A percentile compares a stretch with the other conserved stretches of the same genome.
These are phyloP conservation scores for Sebastes hubbsi DNA, from an alignment of 2,797 vertebrate species.

Conservation along the genomic window DNA sequence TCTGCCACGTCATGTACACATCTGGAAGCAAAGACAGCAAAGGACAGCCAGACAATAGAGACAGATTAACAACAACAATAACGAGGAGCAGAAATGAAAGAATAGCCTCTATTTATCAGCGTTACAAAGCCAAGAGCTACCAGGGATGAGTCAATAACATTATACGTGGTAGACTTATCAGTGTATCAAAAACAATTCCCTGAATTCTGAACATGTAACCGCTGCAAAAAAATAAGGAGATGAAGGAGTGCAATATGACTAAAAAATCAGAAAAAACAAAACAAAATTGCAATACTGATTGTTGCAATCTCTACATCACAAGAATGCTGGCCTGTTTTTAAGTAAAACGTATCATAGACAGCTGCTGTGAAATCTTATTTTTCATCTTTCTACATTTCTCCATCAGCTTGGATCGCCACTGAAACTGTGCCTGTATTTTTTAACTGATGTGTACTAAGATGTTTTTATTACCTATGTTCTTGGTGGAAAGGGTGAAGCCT, in stretches of 20 bases:
- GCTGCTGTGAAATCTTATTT: neutral
- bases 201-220: neutral
- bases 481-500: constrained; percentile 79
- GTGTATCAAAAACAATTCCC: neutral
- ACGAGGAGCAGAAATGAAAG: neutral
- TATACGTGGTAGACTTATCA: neutral
- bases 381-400: neutral
- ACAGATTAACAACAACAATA: neutral
- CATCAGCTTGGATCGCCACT: neutral
- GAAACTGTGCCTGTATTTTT: neutral
- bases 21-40: constrained; percentile 58
- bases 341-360: neutral
- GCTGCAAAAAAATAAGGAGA: neutral
- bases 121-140: neutral
- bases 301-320: neutral
- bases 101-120: neutral
- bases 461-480: constrained; percentile 80
- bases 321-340: neutral
- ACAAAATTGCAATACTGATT: neutral
- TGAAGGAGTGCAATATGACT: neutral
- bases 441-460: neutral
- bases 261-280: neutral
- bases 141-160: neutral
- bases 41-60: neutral
- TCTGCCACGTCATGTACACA: constrained; percentile 76